phyloP scores from a whole-genome alignment of 2,113 vertebrate genomes.

The Bucco capensis region DNA sequence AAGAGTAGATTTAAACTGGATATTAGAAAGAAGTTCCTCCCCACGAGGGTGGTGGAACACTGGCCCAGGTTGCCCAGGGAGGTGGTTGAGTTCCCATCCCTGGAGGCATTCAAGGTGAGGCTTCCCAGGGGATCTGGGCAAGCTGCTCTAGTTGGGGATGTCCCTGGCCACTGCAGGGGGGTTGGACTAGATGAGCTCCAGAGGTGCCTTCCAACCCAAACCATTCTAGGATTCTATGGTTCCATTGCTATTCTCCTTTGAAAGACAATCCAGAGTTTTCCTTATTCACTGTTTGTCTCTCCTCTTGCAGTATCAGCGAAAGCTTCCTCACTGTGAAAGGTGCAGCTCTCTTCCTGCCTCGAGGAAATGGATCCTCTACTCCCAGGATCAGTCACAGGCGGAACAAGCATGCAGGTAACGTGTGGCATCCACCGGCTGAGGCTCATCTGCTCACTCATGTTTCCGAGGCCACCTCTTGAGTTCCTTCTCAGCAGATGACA shows the following conservation, averaged over 20 bases:
- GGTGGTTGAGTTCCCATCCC: too few relatives aligned
- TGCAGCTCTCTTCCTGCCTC: slow-evolving; percentile 92
- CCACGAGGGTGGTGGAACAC: too few relatives aligned
- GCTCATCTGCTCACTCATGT: background rate
- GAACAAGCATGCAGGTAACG: slow-evolving; percentile 94
- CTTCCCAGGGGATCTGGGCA: too few relatives aligned
- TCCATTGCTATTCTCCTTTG: background rate
- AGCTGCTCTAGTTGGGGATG: too few relatives aligned
- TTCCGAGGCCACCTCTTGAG: background rate
- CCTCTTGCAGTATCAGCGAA: slow-evolving; percentile 88
- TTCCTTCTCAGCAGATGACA: background rate
- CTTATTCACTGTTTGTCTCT: background rate
- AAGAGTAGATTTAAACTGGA: too few relatives aligned
- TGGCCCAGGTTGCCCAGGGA: too few relatives aligned
- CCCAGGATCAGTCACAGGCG: slow-evolving; percentile 86
- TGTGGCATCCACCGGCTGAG: background rate
- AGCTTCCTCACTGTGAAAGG: slow-evolving; percentile 98
- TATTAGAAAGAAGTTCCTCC: too few relatives aligned
- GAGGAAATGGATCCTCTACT: slow-evolving; percentile 86
- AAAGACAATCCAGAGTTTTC: background rate
- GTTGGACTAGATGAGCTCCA: too few relatives aligned
- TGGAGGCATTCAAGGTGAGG: too few relatives aligned
- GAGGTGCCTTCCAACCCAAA: too few relatives aligned
- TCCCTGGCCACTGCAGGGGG: too few relatives aligned
- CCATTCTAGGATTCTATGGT: too few relatives aligned